A percentile compares a stretch with the other conserved stretches of the same genome.
phyloP scores from a whole-genome alignment of 2,113 vertebrate genomes.

The Cricetomys ansorgei region DNA sequence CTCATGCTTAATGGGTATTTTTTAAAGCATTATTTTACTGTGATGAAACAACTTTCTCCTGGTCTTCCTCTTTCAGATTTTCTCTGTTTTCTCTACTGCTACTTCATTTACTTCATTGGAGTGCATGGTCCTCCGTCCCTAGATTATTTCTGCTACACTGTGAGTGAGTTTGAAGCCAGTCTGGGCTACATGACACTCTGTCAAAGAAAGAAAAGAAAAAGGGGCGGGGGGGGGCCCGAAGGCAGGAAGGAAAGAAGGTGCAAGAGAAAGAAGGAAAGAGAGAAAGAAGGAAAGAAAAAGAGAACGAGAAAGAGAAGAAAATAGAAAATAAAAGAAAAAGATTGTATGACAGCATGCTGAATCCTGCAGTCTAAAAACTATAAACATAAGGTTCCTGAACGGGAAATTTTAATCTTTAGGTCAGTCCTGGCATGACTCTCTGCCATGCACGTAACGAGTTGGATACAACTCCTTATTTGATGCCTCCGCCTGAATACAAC shows the following conservation, averaged over 20 bases:
- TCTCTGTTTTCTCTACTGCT: background rate
- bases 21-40: background rate
- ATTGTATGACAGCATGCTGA: background rate
- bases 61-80: background rate
- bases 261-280: too few species aligned
- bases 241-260: too few species aligned
- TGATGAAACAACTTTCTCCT: background rate
- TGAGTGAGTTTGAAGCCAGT: background rate
- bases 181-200: background rate
- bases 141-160: background rate
- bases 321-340: background rate
- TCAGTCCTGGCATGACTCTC: constrained; percentile 27
- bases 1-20: background rate
- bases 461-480: background rate
- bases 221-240: too few species aligned
- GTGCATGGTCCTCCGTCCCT: background rate
- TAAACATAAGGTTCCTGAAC: background rate
- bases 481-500: background rate
- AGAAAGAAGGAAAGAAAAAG: background rate
- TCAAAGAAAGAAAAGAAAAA: background rate
- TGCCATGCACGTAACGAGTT: background rate
- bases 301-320: background rate
- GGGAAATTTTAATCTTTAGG: constrained; percentile 44
- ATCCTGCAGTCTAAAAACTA: background rate
- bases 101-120: background rate